phyloP scores from a whole-genome alignment of 2,113 vertebrate genomes.

The Romanogobio albipinnatus region DNA sequence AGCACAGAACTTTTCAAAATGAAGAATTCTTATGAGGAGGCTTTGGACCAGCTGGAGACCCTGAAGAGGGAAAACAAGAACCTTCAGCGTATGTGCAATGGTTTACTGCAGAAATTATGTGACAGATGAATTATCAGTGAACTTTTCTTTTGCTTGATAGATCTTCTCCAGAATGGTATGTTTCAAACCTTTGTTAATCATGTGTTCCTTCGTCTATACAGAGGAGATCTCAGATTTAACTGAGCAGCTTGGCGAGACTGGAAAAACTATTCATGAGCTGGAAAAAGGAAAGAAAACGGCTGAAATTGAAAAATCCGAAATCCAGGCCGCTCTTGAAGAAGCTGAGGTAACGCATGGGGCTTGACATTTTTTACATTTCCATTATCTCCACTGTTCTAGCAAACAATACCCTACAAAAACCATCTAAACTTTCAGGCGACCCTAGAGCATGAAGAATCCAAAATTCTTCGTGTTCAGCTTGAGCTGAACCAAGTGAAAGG shows the following conservation, averaged over 20 bases:
- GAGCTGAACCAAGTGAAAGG: constrained; percentile 82
- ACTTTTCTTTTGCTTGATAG: background rate
- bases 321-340: constrained; percentile 75
- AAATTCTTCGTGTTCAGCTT: constrained; percentile 79
- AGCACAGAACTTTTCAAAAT: constrained; percentile 85
- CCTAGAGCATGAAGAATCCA: constrained; percentile 82
- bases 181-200: background rate
- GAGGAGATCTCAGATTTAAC: constrained; percentile 76
- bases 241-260: constrained; percentile 73
- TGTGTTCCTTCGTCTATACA: constrained; percentile 44
- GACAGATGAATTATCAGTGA: background rate
- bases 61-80: constrained; percentile 83
- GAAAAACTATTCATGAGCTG: constrained; percentile 77
- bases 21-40: constrained; percentile 86
- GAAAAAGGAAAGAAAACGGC: constrained; percentile 73
- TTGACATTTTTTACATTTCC: background rate
- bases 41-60: constrained; percentile 84
- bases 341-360: constrained; percentile 67
- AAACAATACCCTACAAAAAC: background rate
- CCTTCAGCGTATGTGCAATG: constrained; percentile 72
- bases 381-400: background rate
- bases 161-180: background rate
- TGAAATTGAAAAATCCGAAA: constrained; percentile 71
- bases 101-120: background rate
- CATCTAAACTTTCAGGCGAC: constrained; percentile 52